Conservation (phyloP, 2,113 vertebrate species). For the Scopus umbretta region DNA sequence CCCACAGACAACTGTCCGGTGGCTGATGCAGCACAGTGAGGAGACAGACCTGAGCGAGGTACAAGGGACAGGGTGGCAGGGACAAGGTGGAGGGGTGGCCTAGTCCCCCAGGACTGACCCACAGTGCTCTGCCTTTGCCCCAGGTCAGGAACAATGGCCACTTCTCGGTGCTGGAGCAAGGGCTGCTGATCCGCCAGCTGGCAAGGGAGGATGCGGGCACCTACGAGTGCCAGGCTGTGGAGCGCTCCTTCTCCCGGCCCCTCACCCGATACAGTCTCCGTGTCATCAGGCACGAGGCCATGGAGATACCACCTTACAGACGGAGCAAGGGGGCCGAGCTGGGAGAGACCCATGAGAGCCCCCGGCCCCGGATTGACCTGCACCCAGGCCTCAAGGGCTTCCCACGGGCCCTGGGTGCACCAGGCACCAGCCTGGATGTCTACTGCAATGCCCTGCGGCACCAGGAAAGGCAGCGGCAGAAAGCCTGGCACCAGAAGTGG, state of each 20-base stretch:
- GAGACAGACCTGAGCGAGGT: conserved; percentile 61
- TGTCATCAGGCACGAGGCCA: conserved; percentile 66
- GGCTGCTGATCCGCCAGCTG: conserved; percentile 78
- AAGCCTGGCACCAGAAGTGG: conserved; percentile 74
- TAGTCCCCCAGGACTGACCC: accelerated
- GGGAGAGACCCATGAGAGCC: not conserved
- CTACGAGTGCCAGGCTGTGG: conserved; percentile 74
- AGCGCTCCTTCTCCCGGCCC: conserved; percentile 71
- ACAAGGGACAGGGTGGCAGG: accelerated
- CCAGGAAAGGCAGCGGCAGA: conserved; percentile 77
- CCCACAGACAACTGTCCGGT: conserved; percentile 66
- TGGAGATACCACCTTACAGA: not conserved
- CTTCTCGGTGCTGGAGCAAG: conserved; percentile 67
- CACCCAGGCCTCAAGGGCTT: conserved; percentile 71
- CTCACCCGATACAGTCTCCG: conserved; percentile 73
- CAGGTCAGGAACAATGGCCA: conserved; percentile 58
- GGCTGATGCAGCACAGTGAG: conserved; percentile 59
- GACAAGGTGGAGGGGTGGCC: accelerated
- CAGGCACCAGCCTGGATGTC: conserved; percentile 68
- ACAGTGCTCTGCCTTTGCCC: not conserved
- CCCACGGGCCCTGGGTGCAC: conserved; percentile 57
- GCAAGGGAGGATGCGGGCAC: conserved; percentile 60
- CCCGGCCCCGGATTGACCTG: not conserved
- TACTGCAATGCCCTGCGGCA: conserved; percentile 82
- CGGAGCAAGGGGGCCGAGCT: conserved; percentile 15